Evolutionary conservation across 2,113 vertebrate genomes (phyloP), one percentile per base, ranked within the genome.

Genomic region (Brachionichthys hirsutus): DNA sequence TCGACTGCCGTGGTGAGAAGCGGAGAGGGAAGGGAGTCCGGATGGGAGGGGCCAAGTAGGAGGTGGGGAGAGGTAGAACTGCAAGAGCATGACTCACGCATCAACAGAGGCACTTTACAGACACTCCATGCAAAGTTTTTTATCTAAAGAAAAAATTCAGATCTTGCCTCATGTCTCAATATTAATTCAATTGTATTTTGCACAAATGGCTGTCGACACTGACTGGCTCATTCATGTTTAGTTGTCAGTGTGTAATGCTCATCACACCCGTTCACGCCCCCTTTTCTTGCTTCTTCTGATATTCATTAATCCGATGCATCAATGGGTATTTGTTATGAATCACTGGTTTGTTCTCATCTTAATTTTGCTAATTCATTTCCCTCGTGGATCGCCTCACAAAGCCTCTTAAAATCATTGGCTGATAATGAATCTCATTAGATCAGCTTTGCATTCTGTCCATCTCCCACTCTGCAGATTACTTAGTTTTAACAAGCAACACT

Each of bases 341-440:
- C 64, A 56, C 67, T 62, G 34, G 36, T 61, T 69, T 72, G 55
- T 61, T 55, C 59, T 74, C 55, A 77, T 82, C 49, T 43, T 54
- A 75, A 83, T 85, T 61, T 77, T 67, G 63, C 71, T 76, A 66
- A 83, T 85, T 78, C 61, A 49, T 62, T 54, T 82, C 80, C 74
- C 78, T 61, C 0, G 67, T 60, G 80, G 65, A 77, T 80, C 49
- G 62, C 63, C 59, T 73, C 67, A 70, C 73, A 74, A 82, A 88
- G 75, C 81, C 85, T 86, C 80, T 88, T 83, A 77, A 81, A 86
- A 81, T 82, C 77, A 79, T 70, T 52, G 73, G 68, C 54, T 66
- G 73, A 72, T 87, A 86, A 87, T 87, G 85, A 88, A 86, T 78
- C 75, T 89, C 88, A 87, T 89, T 85, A 82, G 86, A 62, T 56